Evolutionary conservation across 2,113 vertebrate species (phyloP), one percentile per base, ranked within the genome.

Genomic region (Eptesicus fuscus): DNA sequence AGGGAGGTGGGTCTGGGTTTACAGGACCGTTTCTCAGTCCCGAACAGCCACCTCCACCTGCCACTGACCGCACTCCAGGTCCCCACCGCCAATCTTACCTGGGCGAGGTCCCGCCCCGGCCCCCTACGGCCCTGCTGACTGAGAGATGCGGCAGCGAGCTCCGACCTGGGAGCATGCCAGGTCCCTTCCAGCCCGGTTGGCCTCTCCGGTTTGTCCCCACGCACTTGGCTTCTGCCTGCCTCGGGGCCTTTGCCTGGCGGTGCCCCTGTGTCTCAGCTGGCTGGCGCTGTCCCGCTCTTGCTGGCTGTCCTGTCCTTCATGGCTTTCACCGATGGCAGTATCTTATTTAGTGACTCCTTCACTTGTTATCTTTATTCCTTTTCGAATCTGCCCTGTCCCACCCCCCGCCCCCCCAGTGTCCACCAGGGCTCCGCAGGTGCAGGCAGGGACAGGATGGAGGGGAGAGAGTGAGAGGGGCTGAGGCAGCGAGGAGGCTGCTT

Each of bases 111-210:
- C 9, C 4, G 12, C 22, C 49, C 51, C 22, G 14, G 20, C 30
- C 51, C 7, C n/a, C 47, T 8, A 28, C 56, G 20, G 42, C 42
- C 67, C 37, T 37, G 59, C 44, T 70, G 20, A 7, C 37, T 37
- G 3, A 5, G 14, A 7, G 10, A 0, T 1, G 6, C 9, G 16
- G 63, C 0, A 8, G 20, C 3, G 30, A 35, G 65, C 53, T 9
- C 40, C 0, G 0, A 53, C 8, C 78, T 69, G 17, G 2, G 4
- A 9, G 30, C 5, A 7, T 9, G 11, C 42, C 12, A 0, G 16
- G n/a, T 7, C 25, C 44, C 28, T 78, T 30, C n/a, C n/a, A 23
- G 69, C 35, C n/a, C 83, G 2, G 47, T 2, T 13, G 25, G 56
- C 56, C 44, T 30, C 61, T 56, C 4, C 0, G 4, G 22, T n/a